Percentiles rank a stretch among this genome's conserved stretches.
phyloP scores from a whole-genome alignment of 1,140 invertebrate genomes.

The Archegozetes longisetosus region DNA sequence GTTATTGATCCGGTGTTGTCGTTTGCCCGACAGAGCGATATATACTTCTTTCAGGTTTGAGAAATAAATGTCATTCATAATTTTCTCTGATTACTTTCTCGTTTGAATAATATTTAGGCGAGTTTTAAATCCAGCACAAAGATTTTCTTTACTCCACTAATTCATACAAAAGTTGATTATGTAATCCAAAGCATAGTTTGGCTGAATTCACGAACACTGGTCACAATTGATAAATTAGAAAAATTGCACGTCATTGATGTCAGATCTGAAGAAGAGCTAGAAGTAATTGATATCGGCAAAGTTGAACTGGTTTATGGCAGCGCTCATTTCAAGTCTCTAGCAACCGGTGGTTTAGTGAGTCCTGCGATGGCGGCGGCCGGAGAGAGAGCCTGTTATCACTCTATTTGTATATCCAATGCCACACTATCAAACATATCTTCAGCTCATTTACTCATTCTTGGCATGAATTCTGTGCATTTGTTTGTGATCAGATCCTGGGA shows the following conservation, averaged over 20 bases:
- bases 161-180: neutral
- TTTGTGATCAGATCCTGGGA: conserved; percentile 65
- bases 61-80: neutral
- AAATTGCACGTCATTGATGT: conserved; percentile 75
- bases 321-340: conserved; percentile 73
- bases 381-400: conserved; percentile 76
- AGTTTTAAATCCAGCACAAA: neutral
- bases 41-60: conserved; percentile 64
- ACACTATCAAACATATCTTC: neutral
- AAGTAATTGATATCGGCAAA: conserved; percentile 55
- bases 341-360: conserved; percentile 57
- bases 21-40: conserved; percentile 55
- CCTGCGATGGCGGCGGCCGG: conserved; percentile 59
- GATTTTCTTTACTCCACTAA: neutral
- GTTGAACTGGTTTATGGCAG: conserved; percentile 73
- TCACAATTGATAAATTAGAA: conserved; percentile 66
- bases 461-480: conserved; percentile 59
- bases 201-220: conserved; percentile 70
- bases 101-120: neutral
- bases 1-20: conserved; percentile 70
- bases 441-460: conserved; percentile 58
- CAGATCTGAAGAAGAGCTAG: conserved; percentile 54
- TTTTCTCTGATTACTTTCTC: conserved; percentile 17
- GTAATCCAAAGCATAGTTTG: conserved; percentile 45
- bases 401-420: conserved; percentile 38